Evolutionary conservation across 37 sponge, comb jelly and placozoan genomes (phyloP), one percentile per base, ranked within the genome.

Genomic region (Ephydatia muelleri): DNA sequence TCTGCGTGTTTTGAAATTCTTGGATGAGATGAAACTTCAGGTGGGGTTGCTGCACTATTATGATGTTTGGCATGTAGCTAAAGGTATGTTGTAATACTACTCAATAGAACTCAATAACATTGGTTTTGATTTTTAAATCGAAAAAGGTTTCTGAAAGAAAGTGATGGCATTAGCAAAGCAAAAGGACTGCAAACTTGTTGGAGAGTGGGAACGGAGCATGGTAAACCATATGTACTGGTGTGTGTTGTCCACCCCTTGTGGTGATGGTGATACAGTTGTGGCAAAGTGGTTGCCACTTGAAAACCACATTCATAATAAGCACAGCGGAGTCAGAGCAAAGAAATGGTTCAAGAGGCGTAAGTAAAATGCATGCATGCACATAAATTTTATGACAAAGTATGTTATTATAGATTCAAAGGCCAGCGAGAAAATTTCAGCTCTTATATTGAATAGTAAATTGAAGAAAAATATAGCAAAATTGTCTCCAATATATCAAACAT

Each of bases 221-320:
- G 69, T 83, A 30, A 88, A 88, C 57, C 91, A 90, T 38, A 34
- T 90, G 4, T 90, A 90, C 73, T 90, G 91, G 91, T 80, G 84
- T 89, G 86, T 72, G 14, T 75, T 43, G 11, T 90, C 91, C 14
- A 81, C 86, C 70, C 78, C 89, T 5, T 33, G 33, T 83, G 84
- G 76, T 22, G 38, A 79, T 57, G 68, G 67, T 5, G 79, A 83
- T 38, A 2, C 39, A 19, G 79, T 89, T 5, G 25, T 49, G 26
- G 91, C 83, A 14, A 90, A 90, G 65, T 90, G 86, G 91, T 22
- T 90, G 19, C 85, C 91, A 0, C n/a, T 90, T 9, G 81, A 76
- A 22, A 85, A 90, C 78, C 91, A 91, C 68, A 65, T 91, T 22
- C 91, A 91, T 69, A 71, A 91, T 77, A 68, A 68, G 66, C 83